Base-by-base conservation (phyloP, 2,113 vertebrate genomes). In the Thomomys bottae region DNA sequence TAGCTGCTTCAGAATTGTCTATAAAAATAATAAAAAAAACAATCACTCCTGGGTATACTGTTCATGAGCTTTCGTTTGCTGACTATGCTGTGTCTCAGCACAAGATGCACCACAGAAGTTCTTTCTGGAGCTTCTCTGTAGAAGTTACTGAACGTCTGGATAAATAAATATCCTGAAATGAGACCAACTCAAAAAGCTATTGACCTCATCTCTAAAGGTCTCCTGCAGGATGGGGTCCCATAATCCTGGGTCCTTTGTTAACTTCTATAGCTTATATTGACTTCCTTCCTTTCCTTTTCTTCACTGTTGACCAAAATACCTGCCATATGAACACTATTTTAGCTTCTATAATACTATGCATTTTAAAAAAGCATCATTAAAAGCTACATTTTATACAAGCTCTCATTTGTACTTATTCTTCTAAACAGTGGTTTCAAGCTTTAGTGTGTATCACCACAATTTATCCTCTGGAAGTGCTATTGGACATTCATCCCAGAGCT, bases 221-320 rank as follows among this genome's bases (percentile, higher is more conserved):
- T 8, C n/a, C 4, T 20, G 21, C 5, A 30, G 67, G 20, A 32
- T 20, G 36, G 28, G 38, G 24, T 23, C 26, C 15, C 63, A 4
- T 32, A 9, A 11, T 11, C 1, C 11, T 23, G 30, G n/a, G 15
- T 61, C 5, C 34, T 8, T 32, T 36, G 1, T 28, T 68, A n/a
- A 17, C 6, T 8, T n/a, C 28, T 67, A 1, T 34, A 6, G 30
- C 59, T 1, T 23, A 2, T 38, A 5, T 61, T 17, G 1, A 7
- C 24, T 42, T 79, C 6, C 8, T 38, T 84, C 1, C 21, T 17
- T 63, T 79, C 11, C 18, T 45, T 77, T 15, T n/a, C 6, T 63
- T n/a, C 77, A 6, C n/a, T 73, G 63, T 23, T 28, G 20, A 61
- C 20, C 3, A 72, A 28, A 38, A 49, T 49, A 8, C 20, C 15